Evolutionary conservation across 2,797 vertebrate species (phyloP).

Genomic region (Microcaecilia unicolor): DNA sequence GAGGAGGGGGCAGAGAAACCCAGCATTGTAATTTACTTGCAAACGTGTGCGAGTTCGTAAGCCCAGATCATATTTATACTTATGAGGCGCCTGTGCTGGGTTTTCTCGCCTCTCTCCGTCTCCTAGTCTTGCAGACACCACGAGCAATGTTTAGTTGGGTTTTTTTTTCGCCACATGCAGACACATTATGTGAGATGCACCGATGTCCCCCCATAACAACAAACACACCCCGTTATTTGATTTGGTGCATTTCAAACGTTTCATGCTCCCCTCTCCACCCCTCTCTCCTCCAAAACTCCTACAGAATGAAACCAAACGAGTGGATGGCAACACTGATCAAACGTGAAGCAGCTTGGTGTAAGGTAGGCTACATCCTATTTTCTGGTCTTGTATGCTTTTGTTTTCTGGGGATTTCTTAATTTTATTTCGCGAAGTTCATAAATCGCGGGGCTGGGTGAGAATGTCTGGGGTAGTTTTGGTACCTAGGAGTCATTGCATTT

Average conservation of each 20-base stretch:
- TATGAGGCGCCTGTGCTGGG: conserved; percentile 34
- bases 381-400: neutral
- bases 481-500: too few relatives aligned
- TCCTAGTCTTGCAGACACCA: conserved; percentile 58
- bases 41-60: conserved; percentile 34
- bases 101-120: conserved; percentile 44
- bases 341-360: conserved; percentile 60
- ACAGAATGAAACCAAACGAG: conserved; percentile 51
- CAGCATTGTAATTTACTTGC: conserved; percentile 24
- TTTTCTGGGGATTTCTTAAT: conserved; percentile 11
- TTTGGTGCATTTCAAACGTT: too few relatives aligned
- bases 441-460: conserved; percentile 48
- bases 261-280: conserved; percentile 41
- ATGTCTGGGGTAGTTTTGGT: conserved; percentile 35
- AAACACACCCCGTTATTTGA: too few relatives aligned
- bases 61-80: conserved; percentile 41
- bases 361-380: conserved; percentile 52
- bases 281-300: conserved; percentile 57
- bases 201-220: too few relatives aligned
- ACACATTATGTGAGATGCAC: conserved; percentile 55
- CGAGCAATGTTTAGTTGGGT: conserved; percentile 47
- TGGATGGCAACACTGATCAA: conserved; percentile 37
- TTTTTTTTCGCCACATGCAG: too few relatives aligned
- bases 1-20: too few relatives aligned
- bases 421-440: conserved; percentile 52